phyloP scores from a whole-genome alignment of 2,113 vertebrate species.

The Sceloporus undulatus region DNA sequence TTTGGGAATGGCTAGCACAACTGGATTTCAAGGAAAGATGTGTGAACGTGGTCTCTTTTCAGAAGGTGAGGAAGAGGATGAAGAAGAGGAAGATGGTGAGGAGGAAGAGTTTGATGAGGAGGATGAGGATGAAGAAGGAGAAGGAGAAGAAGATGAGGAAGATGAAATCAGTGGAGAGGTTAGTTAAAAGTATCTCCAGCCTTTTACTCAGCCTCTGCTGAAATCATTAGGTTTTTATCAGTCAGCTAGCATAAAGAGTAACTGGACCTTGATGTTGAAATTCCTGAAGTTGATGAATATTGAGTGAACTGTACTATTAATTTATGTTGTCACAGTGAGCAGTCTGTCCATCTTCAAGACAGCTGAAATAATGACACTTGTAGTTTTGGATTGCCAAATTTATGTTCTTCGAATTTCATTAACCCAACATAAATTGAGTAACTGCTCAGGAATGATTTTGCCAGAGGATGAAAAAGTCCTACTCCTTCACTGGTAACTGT shows the following conservation, averaged over 20 bases:
- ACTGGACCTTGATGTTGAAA: background rate
- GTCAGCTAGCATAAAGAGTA: background rate
- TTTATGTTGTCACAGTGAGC: background rate
- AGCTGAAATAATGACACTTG: slow-evolving; percentile 8
- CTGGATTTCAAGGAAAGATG: background rate
- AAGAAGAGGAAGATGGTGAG: slow-evolving; percentile 87
- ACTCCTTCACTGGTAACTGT: background rate
- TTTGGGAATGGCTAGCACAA: background rate
- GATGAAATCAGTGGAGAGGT: slow-evolving; percentile 89
- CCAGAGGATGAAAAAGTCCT: too few relatives aligned
- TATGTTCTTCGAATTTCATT: background rate
- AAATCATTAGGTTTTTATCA: background rate
- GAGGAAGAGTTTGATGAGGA: slow-evolving; percentile 88
- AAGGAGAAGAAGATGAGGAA: slow-evolving; percentile 88
- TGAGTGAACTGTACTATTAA: background rate
- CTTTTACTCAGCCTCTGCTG: background rate
- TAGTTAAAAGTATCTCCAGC: slow-evolving; percentile 26
- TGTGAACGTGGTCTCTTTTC: background rate
- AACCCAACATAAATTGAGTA: too few relatives aligned
- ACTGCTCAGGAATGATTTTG: too few relatives aligned
- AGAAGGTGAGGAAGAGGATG: slow-evolving; percentile 82
- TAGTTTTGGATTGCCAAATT: background rate
- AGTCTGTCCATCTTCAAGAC: too few relatives aligned
- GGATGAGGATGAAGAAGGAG: slow-evolving; percentile 84
- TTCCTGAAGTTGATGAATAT: background rate